Base-by-base conservation (phyloP, 2,888 invertebrate genomes). In the Drosophila hamatofila region DNA sequence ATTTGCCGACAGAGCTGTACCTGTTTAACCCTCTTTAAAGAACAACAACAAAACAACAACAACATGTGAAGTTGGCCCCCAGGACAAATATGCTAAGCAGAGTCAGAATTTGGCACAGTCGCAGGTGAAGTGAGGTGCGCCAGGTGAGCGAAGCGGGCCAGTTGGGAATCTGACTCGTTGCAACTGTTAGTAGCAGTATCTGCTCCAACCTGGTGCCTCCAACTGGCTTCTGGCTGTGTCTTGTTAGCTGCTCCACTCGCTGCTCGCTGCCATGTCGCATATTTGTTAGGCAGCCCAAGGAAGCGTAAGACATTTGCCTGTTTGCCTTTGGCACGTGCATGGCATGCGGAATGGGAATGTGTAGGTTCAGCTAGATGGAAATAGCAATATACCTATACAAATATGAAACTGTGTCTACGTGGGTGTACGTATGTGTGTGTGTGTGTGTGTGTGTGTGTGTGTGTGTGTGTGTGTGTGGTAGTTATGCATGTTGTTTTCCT, bases 271-370 rank as follows among this genome's bases (percentile, higher is more conserved):
- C 64, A 58, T 67, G 69, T 70, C 79, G 75, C 83, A 71, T 82
- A 85, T 89, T 88, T 85, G 88, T 88, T 82, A 88, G 89, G 59
- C 74, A 78, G 74, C 64, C 59, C 73, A 85, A 65, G 68, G 69
- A 78, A 85, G 78, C 85, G 80, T 84, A 82, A 89, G 85, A 82
- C 83, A 82, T 85, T 84, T 89, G 72, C 83, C 83, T 83, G 69
- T 67, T 74, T 79, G 72, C 73, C 82, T 78, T 71, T 75, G 79
- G 79, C 84, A 81, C 85, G 82, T 78, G 82, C 75, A 80, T 37
- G 42, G 48, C 30, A 55, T 65, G 49, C 39, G 25, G 33, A 64
- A 60, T 18, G 49, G 25, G 12, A 12, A 6, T 27, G 27, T 42
- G 33, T 35, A 33, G 39, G 21, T 27, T 23, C 37, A 21, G 39